Conservation (phyloP, 2,113 vertebrate species). For the Laticauda colubrina region DNA sequence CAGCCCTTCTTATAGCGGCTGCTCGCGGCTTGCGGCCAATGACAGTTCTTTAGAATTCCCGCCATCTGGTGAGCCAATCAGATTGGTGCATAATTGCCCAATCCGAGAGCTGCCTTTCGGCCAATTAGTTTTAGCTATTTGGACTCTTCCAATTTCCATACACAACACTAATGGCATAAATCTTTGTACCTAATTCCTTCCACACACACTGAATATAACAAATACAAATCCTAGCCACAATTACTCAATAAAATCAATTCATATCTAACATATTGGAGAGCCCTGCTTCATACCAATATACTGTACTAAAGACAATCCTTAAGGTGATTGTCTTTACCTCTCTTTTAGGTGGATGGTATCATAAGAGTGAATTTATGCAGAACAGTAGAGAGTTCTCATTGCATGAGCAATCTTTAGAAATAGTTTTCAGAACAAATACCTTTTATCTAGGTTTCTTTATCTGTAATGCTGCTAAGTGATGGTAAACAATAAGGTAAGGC, state of each 20-base stretch:
- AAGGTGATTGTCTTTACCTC: not conserved
- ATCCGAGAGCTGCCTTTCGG: too few relatives aligned
- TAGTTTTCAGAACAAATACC: not conserved
- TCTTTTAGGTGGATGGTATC: not conserved
- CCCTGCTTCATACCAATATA: not conserved
- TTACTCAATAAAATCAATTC: not conserved
- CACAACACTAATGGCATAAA: not conserved
- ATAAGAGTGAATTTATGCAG: not conserved
- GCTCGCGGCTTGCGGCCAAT: too few relatives aligned
- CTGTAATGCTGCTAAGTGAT: not conserved
- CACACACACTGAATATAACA: not conserved
- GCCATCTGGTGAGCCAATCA: too few relatives aligned
- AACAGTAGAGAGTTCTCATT: not conserved
- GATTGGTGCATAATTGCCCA: too few relatives aligned
- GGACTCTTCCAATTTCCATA: too few relatives aligned
- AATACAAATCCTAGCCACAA: not conserved
- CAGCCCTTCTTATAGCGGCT: too few relatives aligned
- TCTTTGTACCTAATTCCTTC: not conserved
- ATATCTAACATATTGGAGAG: not conserved
- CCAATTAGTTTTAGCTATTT: too few relatives aligned
- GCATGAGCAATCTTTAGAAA: not conserved
- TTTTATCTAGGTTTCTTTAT: not conserved
- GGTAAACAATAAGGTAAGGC: not conserved
- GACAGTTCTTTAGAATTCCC: too few relatives aligned
- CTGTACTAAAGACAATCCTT: not conserved